These are phyloP conservation scores for Mamestra brassicae DNA, from an alignment of 2,888 invertebrate species.

Conservation along the genomic window DNA sequence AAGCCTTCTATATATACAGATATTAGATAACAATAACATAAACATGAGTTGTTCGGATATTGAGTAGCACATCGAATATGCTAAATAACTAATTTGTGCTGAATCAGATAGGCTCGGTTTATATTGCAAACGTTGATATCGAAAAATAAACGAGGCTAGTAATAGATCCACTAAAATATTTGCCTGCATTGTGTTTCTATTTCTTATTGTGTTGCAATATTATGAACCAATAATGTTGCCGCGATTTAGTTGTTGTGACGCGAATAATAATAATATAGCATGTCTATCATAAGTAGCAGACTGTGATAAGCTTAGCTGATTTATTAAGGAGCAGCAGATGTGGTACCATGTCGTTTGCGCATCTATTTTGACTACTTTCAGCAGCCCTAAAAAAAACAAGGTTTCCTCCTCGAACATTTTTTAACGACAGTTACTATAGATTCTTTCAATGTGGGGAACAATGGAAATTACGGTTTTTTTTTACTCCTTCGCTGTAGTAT, in stretches of 20 bases:
- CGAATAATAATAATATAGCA: not conserved
- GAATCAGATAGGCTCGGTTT: not conserved
- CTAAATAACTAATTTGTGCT: conserved; percentile 1
- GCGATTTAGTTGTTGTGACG: not conserved
- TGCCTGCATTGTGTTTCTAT: not conserved
- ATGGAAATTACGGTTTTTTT: no score
- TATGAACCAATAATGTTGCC: not conserved
- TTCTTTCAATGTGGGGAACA: no score
- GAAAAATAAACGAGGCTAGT: not conserved
- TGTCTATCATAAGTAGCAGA: no score
- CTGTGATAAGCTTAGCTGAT: no score
- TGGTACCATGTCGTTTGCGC: no score
- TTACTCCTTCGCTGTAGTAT: no score
- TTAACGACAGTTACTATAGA: no score
- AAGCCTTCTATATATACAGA: no score
- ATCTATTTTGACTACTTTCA: no score
- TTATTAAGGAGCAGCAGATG: no score
- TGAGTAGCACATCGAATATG: conserved; percentile 3
- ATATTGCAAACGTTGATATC: not conserved
- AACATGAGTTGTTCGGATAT: not conserved
- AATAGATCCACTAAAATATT: conserved; percentile 4
- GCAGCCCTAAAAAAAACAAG: no score
- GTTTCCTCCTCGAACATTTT: no score
- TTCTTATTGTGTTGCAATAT: not conserved
- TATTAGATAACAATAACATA: not conserved